These are phyloP conservation scores for Graptemys geographica DNA, from an alignment of 2,797 vertebrate genomes.

Conservation along the genomic window DNA sequence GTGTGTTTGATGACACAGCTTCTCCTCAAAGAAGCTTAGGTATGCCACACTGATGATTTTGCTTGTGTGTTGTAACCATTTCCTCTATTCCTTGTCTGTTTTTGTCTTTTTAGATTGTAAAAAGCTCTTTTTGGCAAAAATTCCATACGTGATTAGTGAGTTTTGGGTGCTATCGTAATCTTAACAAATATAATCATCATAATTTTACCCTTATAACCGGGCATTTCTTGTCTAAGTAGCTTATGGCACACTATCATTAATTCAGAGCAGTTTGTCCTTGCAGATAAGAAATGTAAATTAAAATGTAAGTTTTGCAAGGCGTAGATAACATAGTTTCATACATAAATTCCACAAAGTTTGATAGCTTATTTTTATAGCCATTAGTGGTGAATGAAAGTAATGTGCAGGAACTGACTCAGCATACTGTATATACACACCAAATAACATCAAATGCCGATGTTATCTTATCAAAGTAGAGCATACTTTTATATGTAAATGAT, in stretches of 20 bases:
- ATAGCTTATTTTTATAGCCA: constrained; percentile 18
- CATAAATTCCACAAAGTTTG: not conserved
- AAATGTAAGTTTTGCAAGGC: constrained; percentile 49
- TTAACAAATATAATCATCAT: constrained; percentile 1
- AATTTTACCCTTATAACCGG: not conserved
- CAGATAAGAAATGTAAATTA: constrained; percentile 62
- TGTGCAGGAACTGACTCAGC: constrained; percentile 39
- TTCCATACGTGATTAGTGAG: not conserved
- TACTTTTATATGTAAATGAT: constrained; percentile 39
- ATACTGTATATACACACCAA: constrained; percentile 36
- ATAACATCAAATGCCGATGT: constrained; percentile 16
- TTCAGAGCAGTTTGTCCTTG: constrained; percentile 37
- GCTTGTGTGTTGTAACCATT: not conserved
- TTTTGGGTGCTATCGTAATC: constrained; percentile 22
- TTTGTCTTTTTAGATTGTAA: not conserved
- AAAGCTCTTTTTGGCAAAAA: not conserved
- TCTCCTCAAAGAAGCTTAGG: not conserved
- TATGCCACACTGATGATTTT: not conserved
- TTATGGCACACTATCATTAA: constrained; percentile 37
- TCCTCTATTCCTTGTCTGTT: not conserved
- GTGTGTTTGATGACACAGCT: not conserved
- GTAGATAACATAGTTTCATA: constrained; percentile 43
- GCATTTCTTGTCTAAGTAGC: constrained; percentile 23
- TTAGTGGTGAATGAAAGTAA: constrained; percentile 32
- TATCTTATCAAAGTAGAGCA: constrained; percentile 43